A percentile compares a stretch with the other conserved stretches of the same genome.
These are phyloP conservation scores for Eurypyga helias DNA, from an alignment of 2,113 vertebrate species.

Conservation along the genomic window DNA sequence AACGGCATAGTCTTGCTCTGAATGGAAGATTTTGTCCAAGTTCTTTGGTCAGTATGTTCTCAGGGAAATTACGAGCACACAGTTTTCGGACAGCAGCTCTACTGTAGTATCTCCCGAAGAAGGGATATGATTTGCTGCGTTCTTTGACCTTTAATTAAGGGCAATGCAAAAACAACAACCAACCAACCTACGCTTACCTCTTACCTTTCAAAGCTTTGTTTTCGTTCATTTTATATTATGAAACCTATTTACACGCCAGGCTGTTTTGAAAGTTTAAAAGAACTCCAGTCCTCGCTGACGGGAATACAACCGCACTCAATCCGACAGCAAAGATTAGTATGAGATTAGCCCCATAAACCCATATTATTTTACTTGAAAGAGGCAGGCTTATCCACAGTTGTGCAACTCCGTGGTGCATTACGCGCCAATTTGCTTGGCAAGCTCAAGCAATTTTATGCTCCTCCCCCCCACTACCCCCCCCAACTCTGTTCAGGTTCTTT, in stretches of 20 bases:
- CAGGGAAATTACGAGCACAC: neutral
- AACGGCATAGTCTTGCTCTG: neutral
- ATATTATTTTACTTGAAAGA: conserved; percentile 24
- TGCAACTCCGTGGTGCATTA: neutral
- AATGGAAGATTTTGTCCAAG: neutral
- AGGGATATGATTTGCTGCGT: neutral
- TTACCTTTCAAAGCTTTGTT: neutral
- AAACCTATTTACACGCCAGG: conserved; percentile 25
- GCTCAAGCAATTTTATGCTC: neutral
- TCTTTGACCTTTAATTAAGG: neutral
- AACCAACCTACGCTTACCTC: neutral
- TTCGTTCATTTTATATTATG: neutral
- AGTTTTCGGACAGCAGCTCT: neutral
- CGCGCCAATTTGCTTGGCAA: neutral
- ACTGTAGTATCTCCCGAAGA: neutral
- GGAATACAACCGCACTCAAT: neutral
- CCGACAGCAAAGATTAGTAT: conserved; percentile 12
- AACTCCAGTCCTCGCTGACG: neutral
- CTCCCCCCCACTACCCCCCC: neutral
- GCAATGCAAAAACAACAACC: neutral
- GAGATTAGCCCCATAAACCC: conserved; percentile 29
- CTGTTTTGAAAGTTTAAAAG: neutral
- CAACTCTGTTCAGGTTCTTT: neutral
- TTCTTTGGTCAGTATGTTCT: neutral
- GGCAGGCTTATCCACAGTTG: conserved; percentile 15